phyloP scores from a whole-genome alignment of 2,888 invertebrate genomes.

The Lithophane socia region DNA sequence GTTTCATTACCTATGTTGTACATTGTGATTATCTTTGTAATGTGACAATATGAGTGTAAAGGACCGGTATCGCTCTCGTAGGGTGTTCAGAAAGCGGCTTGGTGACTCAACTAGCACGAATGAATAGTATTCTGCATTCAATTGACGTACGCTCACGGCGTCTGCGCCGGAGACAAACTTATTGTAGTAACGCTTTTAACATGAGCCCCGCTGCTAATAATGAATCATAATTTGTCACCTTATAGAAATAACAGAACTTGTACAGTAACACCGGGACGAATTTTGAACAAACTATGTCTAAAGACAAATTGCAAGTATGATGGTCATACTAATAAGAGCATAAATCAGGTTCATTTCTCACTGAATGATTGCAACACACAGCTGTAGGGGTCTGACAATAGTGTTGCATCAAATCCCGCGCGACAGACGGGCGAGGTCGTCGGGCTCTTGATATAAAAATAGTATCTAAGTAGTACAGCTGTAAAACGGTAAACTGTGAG shows the following conservation, averaged over 20 bases:
- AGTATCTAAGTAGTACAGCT: constrained; percentile 67
- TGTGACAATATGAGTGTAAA: constrained; percentile 54
- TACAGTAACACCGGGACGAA: constrained; percentile 56
- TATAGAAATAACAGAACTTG: constrained; percentile 58
- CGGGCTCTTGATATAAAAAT: constrained; percentile 73
- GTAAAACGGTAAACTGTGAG: constrained; percentile 66
- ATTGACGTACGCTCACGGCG: constrained; percentile 75
- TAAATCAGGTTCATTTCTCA: constrained; percentile 70
- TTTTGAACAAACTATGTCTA: constrained; percentile 52
- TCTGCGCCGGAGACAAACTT: constrained; percentile 75
- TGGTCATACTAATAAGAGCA: constrained; percentile 43
- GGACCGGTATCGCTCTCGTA: constrained; percentile 66
- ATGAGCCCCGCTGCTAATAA: constrained; percentile 71
- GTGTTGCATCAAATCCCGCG: constrained; percentile 79
- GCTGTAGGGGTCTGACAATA: constrained; percentile 77
- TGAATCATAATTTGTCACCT: constrained; percentile 76
- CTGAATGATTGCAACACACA: constrained; percentile 73
- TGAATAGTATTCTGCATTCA: constrained; percentile 84
- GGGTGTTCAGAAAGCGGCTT: constrained; percentile 76
- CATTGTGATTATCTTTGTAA: constrained; percentile 58
- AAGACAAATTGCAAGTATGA: constrained; percentile 42
- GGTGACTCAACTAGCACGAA: constrained; percentile 84
- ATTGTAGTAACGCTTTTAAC: constrained; percentile 77
- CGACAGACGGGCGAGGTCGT: constrained; percentile 77
- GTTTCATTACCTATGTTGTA: constrained; percentile 40